Conservation (phyloP, 35 echinoderm and acorn worm genomes). For the Strongylocentrotus purpuratus region DNA sequence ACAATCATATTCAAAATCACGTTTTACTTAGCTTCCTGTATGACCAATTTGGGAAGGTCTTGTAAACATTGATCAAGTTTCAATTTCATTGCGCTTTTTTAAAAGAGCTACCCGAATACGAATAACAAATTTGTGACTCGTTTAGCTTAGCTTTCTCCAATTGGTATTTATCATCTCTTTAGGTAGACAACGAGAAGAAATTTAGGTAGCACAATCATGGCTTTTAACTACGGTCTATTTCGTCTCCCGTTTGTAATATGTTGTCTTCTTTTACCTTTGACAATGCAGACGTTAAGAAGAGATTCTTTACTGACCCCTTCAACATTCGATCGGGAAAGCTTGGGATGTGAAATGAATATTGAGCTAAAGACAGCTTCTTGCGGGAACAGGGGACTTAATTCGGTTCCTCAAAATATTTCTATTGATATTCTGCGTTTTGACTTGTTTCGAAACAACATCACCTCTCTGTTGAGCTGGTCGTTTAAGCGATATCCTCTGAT, state of each 20-base stretch:
- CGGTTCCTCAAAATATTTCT: not conserved
- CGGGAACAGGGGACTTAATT: not conserved
- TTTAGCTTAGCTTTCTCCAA: not conserved
- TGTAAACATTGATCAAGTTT: not conserved
- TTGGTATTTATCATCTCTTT: not conserved
- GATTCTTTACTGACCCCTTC: not conserved
- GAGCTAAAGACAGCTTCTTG: not conserved
- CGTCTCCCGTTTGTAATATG: too few relatives aligned
- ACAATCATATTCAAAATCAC: too few relatives aligned
- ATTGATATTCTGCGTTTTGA: not conserved
- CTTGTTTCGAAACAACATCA: not conserved
- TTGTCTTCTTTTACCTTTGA: not conserved
- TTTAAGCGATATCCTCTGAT: not conserved
- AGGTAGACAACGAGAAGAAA: too few relatives aligned
- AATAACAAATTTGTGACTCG: not conserved
- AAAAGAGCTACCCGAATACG: not conserved
- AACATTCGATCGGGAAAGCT: not conserved
- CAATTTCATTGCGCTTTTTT: not conserved
- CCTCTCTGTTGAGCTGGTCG: not conserved
- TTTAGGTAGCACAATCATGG: not conserved
- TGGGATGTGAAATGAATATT: too few relatives aligned
- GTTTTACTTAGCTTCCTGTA: too few relatives aligned
- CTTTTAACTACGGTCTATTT: too few relatives aligned
- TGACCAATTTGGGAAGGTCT: not conserved
- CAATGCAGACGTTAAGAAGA: not conserved